These are phyloP conservation scores for Eleginops maclovinus DNA, from an alignment of 2,113 vertebrate genomes.

Conservation along the genomic window DNA sequence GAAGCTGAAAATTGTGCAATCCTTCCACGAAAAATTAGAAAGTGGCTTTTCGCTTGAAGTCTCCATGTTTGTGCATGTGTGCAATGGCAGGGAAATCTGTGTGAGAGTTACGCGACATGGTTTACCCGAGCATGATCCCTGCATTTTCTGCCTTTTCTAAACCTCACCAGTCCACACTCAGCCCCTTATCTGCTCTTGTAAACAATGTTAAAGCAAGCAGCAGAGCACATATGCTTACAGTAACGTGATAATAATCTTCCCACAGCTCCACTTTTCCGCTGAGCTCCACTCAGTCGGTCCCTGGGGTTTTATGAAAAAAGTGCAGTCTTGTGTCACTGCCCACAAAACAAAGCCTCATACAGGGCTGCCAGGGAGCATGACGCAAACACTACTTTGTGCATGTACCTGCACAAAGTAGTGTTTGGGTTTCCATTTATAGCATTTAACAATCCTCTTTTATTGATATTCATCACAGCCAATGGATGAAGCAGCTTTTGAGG, in stretches of 20 bases:
- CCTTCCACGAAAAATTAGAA: background rate
- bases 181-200: conserved; percentile 28
- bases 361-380: conserved; percentile 52
- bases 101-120: background rate
- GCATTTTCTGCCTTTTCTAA: background rate
- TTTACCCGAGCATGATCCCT: background rate
- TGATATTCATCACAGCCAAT: conserved; percentile 33
- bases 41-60: background rate
- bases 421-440: conserved; percentile 13
- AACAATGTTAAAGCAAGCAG: conserved; percentile 28
- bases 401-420: conserved; percentile 7
- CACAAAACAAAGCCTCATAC: conserved; percentile 39
- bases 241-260: conserved; percentile 32
- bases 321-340: conserved; percentile 11
- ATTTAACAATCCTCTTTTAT: conserved; percentile 20
- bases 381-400: conserved; percentile 18
- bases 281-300: background rate
- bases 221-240: conserved; percentile 6
- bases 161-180: background rate
- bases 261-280: conserved; percentile 23
- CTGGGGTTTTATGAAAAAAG: conserved; percentile 12
- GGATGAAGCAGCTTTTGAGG: conserved; percentile 16
- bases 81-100: background rate
- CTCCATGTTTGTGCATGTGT: conserved; percentile 20
- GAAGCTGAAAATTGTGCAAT: conserved; percentile 16